phyloP scores from a whole-genome alignment of 2,797 vertebrate genomes.

The Smutsia temminckii region DNA sequence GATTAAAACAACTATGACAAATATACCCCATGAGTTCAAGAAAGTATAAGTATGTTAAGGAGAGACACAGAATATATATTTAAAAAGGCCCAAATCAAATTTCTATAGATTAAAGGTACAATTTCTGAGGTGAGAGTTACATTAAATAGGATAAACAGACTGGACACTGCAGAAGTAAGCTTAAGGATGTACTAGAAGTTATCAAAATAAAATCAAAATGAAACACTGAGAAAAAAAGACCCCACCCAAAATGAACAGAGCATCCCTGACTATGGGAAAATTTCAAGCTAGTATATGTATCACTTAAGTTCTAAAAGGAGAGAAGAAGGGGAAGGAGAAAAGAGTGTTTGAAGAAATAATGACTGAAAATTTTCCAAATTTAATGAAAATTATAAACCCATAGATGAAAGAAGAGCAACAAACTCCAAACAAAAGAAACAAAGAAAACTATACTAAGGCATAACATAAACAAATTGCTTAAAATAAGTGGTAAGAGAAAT shows the following conservation, averaged over 20 bases:
- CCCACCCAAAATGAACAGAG: not conserved
- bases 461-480: not conserved
- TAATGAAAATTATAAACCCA: conserved; percentile 4
- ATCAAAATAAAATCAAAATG: not conserved
- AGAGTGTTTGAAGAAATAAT: not conserved
- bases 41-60: not conserved
- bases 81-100: not conserved
- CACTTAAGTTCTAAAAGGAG: not conserved
- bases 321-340: not conserved
- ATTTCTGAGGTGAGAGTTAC: not conserved
- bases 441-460: not conserved
- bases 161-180: not conserved
- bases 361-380: not conserved
- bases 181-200: not conserved
- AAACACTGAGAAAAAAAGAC: not conserved
- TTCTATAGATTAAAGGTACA: not conserved
- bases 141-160: not conserved
- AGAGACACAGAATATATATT: not conserved
- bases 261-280: not conserved
- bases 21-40: not conserved
- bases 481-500: not conserved
- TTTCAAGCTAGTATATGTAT: not conserved
- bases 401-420: not conserved
- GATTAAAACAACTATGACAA: not conserved
- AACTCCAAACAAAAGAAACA: not conserved